Evolutionary conservation across 1,140 invertebrate species (phyloP).

Genomic region (Gyrodactylus bullatarudis): DNA sequence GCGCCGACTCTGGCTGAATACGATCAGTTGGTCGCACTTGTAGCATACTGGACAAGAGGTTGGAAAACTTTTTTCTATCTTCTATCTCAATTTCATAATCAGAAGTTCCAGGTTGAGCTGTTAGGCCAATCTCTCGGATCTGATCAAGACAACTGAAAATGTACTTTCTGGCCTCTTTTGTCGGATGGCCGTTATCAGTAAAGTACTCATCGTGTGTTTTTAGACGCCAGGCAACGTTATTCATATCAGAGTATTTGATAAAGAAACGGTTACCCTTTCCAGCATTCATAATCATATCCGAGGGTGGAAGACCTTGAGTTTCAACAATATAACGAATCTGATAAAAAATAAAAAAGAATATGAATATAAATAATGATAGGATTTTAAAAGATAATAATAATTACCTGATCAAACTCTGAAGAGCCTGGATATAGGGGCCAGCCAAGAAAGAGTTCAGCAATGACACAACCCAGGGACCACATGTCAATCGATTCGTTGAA

Average conservation of each 20-base stretch:
- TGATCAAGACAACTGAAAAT: slow-evolving; percentile 4
- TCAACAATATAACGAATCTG: slow-evolving; percentile 5
- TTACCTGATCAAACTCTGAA: slow-evolving; percentile 90
- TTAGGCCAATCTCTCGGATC: slow-evolving; percentile 3
- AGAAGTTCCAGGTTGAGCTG: not conserved
- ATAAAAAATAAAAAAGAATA: not conserved
- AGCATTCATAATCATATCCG: slow-evolving; percentile 5
- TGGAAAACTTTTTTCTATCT: slow-evolving; percentile 1
- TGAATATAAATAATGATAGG: not conserved
- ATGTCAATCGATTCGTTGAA: slow-evolving; percentile 99
- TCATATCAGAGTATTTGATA: not conserved
- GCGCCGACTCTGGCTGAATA: not conserved
- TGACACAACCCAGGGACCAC: slow-evolving; percentile 98
- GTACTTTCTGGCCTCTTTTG: slow-evolving; percentile 5
- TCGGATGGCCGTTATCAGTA: not conserved
- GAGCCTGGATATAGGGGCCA: slow-evolving; percentile 98
- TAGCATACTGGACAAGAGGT: not conserved
- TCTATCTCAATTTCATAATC: slow-evolving; percentile 4
- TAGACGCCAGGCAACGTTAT: not conserved
- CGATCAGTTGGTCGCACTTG: not conserved
- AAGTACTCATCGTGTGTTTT: slow-evolving; percentile 5
- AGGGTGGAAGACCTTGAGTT: slow-evolving; percentile 6
- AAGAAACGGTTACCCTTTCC: slow-evolving; percentile 6
- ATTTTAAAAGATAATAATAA: too few relatives aligned
- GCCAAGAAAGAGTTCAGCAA: slow-evolving; percentile 87